These are phyloP conservation scores for Mythimna vitellina DNA, from an alignment of 2,888 invertebrate genomes.

Conservation along the genomic window DNA sequence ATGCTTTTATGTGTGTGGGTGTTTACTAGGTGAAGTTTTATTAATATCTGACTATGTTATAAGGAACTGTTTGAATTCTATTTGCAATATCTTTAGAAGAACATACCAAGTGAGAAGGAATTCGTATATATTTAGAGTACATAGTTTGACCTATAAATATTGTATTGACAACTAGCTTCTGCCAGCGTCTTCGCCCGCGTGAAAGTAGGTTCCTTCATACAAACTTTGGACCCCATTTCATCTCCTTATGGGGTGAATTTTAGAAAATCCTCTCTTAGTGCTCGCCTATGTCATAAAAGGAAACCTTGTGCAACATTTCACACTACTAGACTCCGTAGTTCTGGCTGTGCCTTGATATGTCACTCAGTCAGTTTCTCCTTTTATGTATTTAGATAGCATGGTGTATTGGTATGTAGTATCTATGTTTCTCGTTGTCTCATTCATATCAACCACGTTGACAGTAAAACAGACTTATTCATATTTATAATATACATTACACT, in stretches of 20 bases:
- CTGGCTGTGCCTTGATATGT: too few relatives aligned
- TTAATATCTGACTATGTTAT: background rate
- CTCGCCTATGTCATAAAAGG: too few relatives aligned
- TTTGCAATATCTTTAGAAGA: background rate
- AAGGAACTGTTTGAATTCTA: background rate
- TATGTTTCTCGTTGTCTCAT: background rate
- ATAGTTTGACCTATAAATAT: too few relatives aligned
- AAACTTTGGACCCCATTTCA: too few relatives aligned
- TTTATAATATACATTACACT: background rate
- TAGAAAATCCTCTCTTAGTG: too few relatives aligned
- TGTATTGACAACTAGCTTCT: too few relatives aligned
- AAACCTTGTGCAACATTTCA: too few relatives aligned
- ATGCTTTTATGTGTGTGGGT: background rate
- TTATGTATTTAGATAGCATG: background rate
- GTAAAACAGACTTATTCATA: background rate
- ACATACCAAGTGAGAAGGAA: background rate
- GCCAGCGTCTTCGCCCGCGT: too few relatives aligned
- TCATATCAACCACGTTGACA: background rate
- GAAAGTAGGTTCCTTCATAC: too few relatives aligned
- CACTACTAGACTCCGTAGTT: too few relatives aligned
- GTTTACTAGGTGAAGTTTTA: slow-evolving; percentile 12
- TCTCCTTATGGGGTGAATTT: too few relatives aligned
- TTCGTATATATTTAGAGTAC: background rate
- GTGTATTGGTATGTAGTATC: background rate
- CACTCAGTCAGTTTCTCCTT: too few relatives aligned